These are phyloP conservation scores for Blennius ocellaris DNA, from an alignment of 2,113 vertebrate genomes.

Conservation along the genomic window DNA sequence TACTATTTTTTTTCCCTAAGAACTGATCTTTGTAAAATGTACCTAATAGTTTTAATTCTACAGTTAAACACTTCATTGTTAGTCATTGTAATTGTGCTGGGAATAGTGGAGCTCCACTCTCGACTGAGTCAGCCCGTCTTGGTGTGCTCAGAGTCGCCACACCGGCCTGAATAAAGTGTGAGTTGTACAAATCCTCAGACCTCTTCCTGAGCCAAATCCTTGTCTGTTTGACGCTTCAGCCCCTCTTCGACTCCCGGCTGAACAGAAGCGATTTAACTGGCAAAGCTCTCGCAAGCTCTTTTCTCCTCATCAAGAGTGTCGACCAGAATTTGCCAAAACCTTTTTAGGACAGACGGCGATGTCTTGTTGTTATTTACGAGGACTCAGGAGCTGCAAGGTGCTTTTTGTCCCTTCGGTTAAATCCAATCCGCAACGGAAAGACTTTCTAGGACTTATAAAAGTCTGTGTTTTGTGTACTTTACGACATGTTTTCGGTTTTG, in stretches of 20 bases:
- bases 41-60: background rate
- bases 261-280: constrained; percentile 41
- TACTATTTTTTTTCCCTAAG: constrained; percentile 31
- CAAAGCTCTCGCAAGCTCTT: constrained; percentile 35
- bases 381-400: background rate
- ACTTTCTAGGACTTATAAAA: constrained; percentile 18
- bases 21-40: constrained; percentile 19
- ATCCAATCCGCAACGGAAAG: constrained; percentile 19
- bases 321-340: constrained; percentile 18
- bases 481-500: constrained; percentile 3
- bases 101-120: constrained; percentile 21
- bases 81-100: background rate
- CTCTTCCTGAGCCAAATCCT: constrained; percentile 43
- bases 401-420: constrained; percentile 19
- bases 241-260: constrained; percentile 15
- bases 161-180: constrained; percentile 7
- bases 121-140: background rate
- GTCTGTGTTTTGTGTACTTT: constrained; percentile 23
- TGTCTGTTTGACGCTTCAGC: constrained; percentile 32
- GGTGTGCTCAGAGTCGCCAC: constrained; percentile 13
- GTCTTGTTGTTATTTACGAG: constrained; percentile 33
- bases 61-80: too few species aligned
- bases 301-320: constrained; percentile 31
- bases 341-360: constrained; percentile 20
- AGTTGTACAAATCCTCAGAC: constrained; percentile 44